These are phyloP conservation scores for Carduelis carduelis DNA, from an alignment of 2,797 vertebrate genomes.

Conservation along the genomic window DNA sequence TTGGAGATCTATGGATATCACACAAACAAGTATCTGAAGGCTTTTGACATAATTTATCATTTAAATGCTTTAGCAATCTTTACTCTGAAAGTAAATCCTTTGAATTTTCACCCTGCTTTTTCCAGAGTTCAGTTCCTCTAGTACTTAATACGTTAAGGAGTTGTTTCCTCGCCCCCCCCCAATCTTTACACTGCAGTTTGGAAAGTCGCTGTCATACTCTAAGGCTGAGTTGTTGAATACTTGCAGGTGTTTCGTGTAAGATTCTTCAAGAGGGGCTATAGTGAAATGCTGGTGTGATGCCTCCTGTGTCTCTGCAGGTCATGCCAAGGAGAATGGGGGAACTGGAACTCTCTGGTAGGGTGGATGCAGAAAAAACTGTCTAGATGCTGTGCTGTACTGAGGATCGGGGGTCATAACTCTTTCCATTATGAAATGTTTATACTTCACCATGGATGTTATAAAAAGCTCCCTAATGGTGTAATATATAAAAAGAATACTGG, in stretches of 20 bases:
- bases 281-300: not conserved
- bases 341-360: not conserved
- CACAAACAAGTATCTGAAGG: not conserved
- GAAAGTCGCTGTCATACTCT: not conserved
- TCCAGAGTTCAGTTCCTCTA: not conserved
- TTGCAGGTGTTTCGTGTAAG: not conserved
- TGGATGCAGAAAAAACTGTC: not conserved
- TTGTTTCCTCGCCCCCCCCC: fast-evolving
- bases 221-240: not conserved
- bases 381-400: not conserved
- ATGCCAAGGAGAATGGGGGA: not conserved
- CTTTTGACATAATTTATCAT: not conserved
- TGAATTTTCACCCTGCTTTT: not conserved
- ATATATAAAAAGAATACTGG: slow-evolving; percentile 60
- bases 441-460: slow-evolving; percentile 39
- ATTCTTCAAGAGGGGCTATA: not conserved
- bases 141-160: not conserved
- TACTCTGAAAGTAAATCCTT: not conserved
- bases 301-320: not conserved
- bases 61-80: not conserved
- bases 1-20: not conserved
- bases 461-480: slow-evolving; percentile 59
- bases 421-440: slow-evolving; percentile 58
- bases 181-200: not conserved
- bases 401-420: slow-evolving; percentile 25